Evolutionary conservation across 2,888 invertebrate genomes (phyloP), one percentile per base, ranked within the genome.

Genomic region (Parnassius glacialis): DNA sequence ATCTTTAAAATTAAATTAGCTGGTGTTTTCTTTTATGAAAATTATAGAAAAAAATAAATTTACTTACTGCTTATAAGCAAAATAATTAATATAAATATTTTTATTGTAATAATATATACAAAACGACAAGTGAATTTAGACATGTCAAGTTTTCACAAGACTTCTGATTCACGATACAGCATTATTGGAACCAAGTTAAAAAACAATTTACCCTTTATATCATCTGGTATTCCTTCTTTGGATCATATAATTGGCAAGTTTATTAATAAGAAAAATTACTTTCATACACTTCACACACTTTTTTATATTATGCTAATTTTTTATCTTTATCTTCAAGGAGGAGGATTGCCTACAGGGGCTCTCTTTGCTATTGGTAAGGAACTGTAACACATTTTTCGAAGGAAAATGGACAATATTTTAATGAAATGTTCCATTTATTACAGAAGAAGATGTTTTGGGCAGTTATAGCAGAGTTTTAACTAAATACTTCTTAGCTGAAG

Each of bases 401-500:
- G 52, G 61, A 41, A 2, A 43, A 25, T 12, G 57, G 16, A n/a
- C 34, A 45, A 16, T 54, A 53, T 60, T 10, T 57, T 61, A 7
- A 47, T n/a, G 11, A 58, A 34, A 51, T 43, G 55, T 62, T 57
- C 13, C 62, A 62, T 72, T 92, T 10, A 25, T 64, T 93, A 62
- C 86, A 97, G 97, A 98, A 91, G 97, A 98, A 92, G 98, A 98
- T 88, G 92, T 93, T 7, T 93, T 94, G 78, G 95, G 94, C 10
- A 94, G 92, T 64, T 97, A 97, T 83, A 94, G 97, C 57, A 94
- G 94, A 80, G 92, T 97, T 56, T 85, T 98, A 71, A 85, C 94
- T 20, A 97, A 96, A 82, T 97, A 97, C 82, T 98, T 96, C 74
- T 84, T 97, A 68, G 96, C 97, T n/a, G 98, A 98, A 90, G 97